These are phyloP conservation scores for Drosophila arizonae DNA, from an alignment of 1,140 invertebrate species.

Conservation along the genomic window DNA sequence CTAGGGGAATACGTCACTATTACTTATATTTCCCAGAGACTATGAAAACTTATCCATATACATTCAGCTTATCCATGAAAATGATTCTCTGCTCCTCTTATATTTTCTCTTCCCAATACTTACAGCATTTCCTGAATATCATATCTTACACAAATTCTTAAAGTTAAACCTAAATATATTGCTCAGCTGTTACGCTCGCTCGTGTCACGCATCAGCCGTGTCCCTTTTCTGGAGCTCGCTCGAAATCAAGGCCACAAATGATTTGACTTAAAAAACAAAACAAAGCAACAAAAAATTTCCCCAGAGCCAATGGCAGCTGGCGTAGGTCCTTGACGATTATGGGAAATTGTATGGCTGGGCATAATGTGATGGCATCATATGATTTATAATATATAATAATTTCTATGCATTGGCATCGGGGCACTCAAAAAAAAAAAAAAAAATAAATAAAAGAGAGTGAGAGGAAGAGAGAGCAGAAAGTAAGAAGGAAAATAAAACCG, in stretches of 20 bases:
- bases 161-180: neutral
- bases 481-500: slow-evolving; percentile 4
- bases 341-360: slow-evolving; percentile 71
- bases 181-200: too few relatives aligned
- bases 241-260: slow-evolving; percentile 28
- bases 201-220: too few relatives aligned
- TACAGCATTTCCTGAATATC: too few relatives aligned
- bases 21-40: too few relatives aligned
- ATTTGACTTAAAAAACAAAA: slow-evolving; percentile 17
- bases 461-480: neutral
- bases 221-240: too few relatives aligned
- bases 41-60: too few relatives aligned
- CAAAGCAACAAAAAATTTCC: slow-evolving; percentile 3
- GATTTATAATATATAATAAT: slow-evolving; percentile 79
- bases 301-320: slow-evolving; percentile 10
- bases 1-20: too few relatives aligned
- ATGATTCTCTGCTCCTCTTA: too few relatives aligned
- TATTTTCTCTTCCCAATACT: too few relatives aligned
- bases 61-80: too few relatives aligned
- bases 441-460: neutral
- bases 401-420: slow-evolving; percentile 58
- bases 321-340: slow-evolving; percentile 49
- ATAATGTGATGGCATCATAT: slow-evolving; percentile 76
- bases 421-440: slow-evolving; percentile 5
- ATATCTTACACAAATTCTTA: too few relatives aligned